Percentiles rank a stretch among this genome's conserved stretches.
Conservation (phyloP, 2,113 vertebrate genomes). For the Otolemur garnettii region DNA sequence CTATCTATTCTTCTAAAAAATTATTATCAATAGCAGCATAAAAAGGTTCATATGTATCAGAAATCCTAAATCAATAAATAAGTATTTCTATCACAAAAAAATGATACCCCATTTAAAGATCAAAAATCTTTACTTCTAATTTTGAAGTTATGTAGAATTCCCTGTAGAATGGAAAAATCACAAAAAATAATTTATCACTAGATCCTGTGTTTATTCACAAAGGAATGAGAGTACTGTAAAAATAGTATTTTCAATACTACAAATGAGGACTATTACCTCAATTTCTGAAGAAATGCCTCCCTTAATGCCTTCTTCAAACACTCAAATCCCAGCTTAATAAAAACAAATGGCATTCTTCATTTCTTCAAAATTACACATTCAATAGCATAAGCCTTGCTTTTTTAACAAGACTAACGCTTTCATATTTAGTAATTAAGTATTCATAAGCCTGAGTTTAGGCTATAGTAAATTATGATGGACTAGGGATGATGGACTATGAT, state of each 20-base stretch:
- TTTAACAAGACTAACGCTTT: conserved; percentile 83
- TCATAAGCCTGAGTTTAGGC: conserved; percentile 77
- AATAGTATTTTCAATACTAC: conserved; percentile 85
- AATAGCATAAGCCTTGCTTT: conserved; percentile 83
- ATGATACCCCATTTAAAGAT: conserved; percentile 47
- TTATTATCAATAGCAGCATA: neutral
- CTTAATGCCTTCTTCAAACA: conserved; percentile 85
- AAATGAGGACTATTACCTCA: conserved; percentile 86
- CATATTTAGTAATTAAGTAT: conserved; percentile 86
- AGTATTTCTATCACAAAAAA: conserved; percentile 58
- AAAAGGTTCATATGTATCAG: neutral
- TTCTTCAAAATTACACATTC: conserved; percentile 86
- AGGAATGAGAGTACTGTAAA: conserved; percentile 83
- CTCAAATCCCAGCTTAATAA: conserved; percentile 93
- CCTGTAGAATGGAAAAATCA: conserved; percentile 71
- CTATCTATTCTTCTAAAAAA: conserved; percentile 32
- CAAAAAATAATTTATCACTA: conserved; percentile 76
- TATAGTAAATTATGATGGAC: neutral
- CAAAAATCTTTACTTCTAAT: conserved; percentile 57
- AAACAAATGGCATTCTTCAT: conserved; percentile 89
- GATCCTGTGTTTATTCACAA: conserved; percentile 82
- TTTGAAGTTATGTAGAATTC: conserved; percentile 64
- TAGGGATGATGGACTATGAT: conserved; percentile 67
- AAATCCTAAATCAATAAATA: conserved; percentile 58
- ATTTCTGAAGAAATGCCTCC: conserved; percentile 88